Conservation (phyloP, 1,140 invertebrate species). For the Teleopsis dalmanni region DNA sequence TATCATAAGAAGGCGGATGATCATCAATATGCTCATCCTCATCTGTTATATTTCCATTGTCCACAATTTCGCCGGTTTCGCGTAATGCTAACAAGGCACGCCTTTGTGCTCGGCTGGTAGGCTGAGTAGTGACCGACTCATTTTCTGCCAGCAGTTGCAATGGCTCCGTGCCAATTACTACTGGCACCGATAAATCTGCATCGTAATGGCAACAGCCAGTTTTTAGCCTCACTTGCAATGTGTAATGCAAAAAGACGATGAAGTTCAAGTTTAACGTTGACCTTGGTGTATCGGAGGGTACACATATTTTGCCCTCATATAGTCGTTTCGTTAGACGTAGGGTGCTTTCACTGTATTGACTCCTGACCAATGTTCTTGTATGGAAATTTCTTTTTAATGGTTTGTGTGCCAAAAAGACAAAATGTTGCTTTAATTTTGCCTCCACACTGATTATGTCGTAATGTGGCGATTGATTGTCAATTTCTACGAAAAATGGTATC, state of each 20-base stretch:
- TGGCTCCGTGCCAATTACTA: slow-evolving; percentile 30
- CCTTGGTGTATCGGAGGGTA: slow-evolving; percentile 34
- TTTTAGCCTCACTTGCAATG: slow-evolving; percentile 33
- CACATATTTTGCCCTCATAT: slow-evolving; percentile 30
- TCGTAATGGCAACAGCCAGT: slow-evolving; percentile 39
- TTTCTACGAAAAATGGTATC: slow-evolving; percentile 31
- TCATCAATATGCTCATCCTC: slow-evolving; percentile 19
- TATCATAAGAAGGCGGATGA: slow-evolving; percentile 37
- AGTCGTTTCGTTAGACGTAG: slow-evolving; percentile 31
- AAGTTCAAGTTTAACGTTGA: slow-evolving; percentile 38
- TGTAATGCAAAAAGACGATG: slow-evolving; percentile 38
- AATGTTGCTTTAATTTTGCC: slow-evolving; percentile 36
- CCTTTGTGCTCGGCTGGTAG: too few relatives aligned
- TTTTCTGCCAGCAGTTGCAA: slow-evolving; percentile 16
- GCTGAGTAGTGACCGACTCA: background rate
- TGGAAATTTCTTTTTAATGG: slow-evolving; percentile 37
- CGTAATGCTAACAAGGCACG: too few relatives aligned
- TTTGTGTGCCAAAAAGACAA: slow-evolving; percentile 36
- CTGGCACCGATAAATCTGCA: slow-evolving; percentile 34
- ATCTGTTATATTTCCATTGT: background rate
- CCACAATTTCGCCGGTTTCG: background rate
- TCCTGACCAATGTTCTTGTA: slow-evolving; percentile 27
- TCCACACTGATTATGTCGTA: slow-evolving; percentile 34
- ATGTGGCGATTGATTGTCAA: slow-evolving; percentile 39
- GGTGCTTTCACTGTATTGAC: slow-evolving; percentile 29